These are phyloP conservation scores for Zaprionus inermis DNA, from an alignment of 1,140 invertebrate species.

Conservation along the genomic window DNA sequence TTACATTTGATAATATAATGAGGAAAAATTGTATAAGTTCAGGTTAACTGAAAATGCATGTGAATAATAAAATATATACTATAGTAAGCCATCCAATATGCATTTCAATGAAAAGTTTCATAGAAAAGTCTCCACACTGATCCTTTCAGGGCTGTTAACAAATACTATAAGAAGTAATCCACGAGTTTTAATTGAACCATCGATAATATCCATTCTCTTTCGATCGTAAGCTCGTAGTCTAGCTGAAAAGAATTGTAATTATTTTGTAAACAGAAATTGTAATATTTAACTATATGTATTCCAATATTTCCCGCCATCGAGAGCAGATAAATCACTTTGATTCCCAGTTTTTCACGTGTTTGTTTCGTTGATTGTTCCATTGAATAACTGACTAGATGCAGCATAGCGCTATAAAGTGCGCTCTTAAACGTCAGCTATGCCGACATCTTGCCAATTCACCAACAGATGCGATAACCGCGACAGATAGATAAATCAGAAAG, in stretches of 20 bases:
- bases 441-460: slow-evolving; percentile 84
- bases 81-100: not conserved
- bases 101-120: not conserved
- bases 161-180: too few relatives aligned
- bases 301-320: not conserved
- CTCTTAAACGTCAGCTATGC: slow-evolving; percentile 82
- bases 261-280: not conserved
- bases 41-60: too few relatives aligned
- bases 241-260: slow-evolving; percentile 5
- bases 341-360: slow-evolving; percentile 2
- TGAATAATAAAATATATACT: too few relatives aligned
- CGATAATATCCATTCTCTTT: not conserved
- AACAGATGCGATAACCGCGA: slow-evolving; percentile 53
- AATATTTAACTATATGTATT: not conserved
- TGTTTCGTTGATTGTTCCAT: slow-evolving; percentile 67
- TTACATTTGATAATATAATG: not conserved
- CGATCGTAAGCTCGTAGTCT: not conserved
- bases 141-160: not conserved
- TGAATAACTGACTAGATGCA: slow-evolving; percentile 84
- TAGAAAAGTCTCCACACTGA: not conserved
- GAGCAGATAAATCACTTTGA: not conserved
- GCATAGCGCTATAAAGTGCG: slow-evolving; percentile 76
- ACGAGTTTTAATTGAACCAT: not conserved
- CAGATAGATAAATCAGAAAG: slow-evolving; percentile 17
- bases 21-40: too few relatives aligned